phyloP scores from a whole-genome alignment of 53 echinoderm and acorn worm species.

The Holothuria scabra region DNA sequence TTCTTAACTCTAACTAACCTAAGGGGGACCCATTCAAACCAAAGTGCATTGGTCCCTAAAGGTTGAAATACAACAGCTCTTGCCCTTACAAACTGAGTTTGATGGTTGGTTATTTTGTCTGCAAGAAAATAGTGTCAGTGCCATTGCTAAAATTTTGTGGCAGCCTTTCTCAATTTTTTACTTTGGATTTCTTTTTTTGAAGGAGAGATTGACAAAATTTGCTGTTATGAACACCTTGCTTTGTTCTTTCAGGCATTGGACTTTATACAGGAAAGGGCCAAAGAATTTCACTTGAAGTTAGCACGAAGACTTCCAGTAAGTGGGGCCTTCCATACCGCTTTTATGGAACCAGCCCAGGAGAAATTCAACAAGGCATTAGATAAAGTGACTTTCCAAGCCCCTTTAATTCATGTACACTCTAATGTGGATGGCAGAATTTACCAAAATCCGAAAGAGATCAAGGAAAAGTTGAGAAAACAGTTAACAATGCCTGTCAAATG shows the following conservation, averaged over 20 bases:
- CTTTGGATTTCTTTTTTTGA: no score
- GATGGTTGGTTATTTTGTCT: no score
- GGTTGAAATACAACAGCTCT: no score
- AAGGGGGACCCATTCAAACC: no score
- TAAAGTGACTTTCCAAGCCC: constrained; percentile 65
- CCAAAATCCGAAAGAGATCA: constrained; percentile 59
- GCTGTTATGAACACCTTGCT: neutral
- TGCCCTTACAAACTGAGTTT: no score
- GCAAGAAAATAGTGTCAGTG: no score
- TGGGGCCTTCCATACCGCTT: constrained; percentile 92
- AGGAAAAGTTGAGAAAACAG: constrained; percentile 68
- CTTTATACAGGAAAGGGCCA: constrained; percentile 75
- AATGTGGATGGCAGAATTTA: constrained; percentile 84
- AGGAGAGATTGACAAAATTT: no score
- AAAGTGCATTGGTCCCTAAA: no score
- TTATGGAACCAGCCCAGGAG: constrained; percentile 81
- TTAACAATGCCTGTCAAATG: constrained; percentile 78
- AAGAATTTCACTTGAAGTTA: constrained; percentile 59
- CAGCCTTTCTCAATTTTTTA: no score
- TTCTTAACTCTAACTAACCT: no score
- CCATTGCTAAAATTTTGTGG: no score
- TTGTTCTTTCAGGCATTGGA: constrained; percentile 70
- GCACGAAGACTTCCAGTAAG: constrained; percentile 77
- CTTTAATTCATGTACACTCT: constrained; percentile 74
- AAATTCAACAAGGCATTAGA: constrained; percentile 63